Base-by-base conservation (phyloP, 1,140 invertebrate genomes). In the Drosophila sp. region DNA sequence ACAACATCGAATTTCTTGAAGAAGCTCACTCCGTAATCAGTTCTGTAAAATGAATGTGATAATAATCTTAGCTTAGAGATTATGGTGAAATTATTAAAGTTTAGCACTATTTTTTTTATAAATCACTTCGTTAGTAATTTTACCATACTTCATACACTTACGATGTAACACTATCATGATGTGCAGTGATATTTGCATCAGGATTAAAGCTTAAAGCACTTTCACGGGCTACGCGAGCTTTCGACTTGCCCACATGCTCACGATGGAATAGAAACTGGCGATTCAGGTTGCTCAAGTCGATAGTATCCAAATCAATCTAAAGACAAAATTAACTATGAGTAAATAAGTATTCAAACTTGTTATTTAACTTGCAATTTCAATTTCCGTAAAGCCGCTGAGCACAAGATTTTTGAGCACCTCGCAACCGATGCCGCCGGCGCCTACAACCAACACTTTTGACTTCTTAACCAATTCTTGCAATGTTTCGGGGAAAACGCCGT, bases 201-300 rank as follows among this genome's bases (percentile, higher is more conserved):
- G 97, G 96, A 93, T 98, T 98, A 84, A 98, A 98, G 77, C 94
- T 94, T 4, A 98, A 92, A 9, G 97, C 97, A 89, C 96, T 98
- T 92, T 98, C 96, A 66, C 95, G 94, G 0, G 99, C 98, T 46
- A 97, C 96, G 36, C 94, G 93, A 0, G 96, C 96, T 93, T 99
- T 99, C 2, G 98, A 97, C 92, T 98, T 98, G 4, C 98, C 98
- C 72, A 99, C 98, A 94, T 99, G 98, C 89, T 98, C 96, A 87
- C 98, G 98, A 90, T 98, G 96, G 91, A 99, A 99, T 2, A 99
- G 92, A 93, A 99, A 99, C 92, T 99, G 99, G 11, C 99, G 94
- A 92, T 99, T 99, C 34, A 99, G 93, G 92, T 99, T 99, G 92
- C 97, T 99, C n/a, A 99, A 96, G 93, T 99, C 99, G 90, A 99